phyloP scores from a whole-genome alignment of 2,797 vertebrate genomes.

The Xiphophorus birchmanni region DNA sequence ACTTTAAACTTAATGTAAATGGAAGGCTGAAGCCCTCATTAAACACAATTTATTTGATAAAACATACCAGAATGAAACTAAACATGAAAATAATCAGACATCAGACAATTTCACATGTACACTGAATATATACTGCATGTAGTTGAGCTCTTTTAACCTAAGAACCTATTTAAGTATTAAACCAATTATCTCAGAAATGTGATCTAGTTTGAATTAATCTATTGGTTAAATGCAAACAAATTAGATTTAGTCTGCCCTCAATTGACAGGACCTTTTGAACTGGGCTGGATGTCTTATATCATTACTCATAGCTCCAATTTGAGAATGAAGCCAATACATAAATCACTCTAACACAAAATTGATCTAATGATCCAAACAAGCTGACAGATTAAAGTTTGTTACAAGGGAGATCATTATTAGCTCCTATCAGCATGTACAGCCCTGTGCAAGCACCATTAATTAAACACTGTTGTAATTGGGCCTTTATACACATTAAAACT shows the following conservation, averaged over 20 bases:
- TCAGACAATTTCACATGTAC: conserved; percentile 40
- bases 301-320: conserved; percentile 59
- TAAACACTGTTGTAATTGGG: neutral
- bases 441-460: conserved; percentile 17
- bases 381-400: conserved; percentile 54
- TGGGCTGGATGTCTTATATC: conserved; percentile 33
- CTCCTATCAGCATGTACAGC: conserved; percentile 59
- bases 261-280: conserved; percentile 47
- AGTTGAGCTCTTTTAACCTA: conserved; percentile 47
- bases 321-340: conserved; percentile 25
- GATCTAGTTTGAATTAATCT: conserved; percentile 42
- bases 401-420: conserved; percentile 69
- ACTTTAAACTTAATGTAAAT: neutral
- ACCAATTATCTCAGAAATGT: conserved; percentile 35
- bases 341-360: conserved; percentile 7
- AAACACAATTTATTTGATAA: neutral
- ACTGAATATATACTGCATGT: conserved; percentile 28
- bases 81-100: conserved; percentile 37
- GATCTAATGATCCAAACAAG: conserved; percentile 30
- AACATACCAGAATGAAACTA: neutral
- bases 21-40: neutral
- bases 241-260: conserved; percentile 36
- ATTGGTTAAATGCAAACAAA: conserved; percentile 35
- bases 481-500: conserved; percentile 1
- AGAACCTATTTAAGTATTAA: conserved; percentile 58